Conservation (phyloP, 2,888 invertebrate genomes). For the Linyphia triangularis region DNA sequence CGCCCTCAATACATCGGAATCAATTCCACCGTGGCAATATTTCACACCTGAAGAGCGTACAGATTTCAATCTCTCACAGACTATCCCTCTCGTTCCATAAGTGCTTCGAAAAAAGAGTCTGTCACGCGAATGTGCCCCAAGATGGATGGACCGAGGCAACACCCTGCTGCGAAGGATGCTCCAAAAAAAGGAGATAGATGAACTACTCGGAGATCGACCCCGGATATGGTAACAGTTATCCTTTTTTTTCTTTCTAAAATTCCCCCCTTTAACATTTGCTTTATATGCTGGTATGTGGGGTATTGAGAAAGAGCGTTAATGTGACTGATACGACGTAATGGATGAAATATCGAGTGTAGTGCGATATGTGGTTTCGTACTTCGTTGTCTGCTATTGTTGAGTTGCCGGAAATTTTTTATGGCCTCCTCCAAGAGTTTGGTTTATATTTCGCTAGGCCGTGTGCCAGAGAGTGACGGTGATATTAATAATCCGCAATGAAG, state of each 20-base stretch:
- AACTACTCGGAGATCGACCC: conserved; percentile 67
- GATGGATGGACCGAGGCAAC: neutral
- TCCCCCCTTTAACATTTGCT: neutral
- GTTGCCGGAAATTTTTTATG: too few relatives aligned
- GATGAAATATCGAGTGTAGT: neutral
- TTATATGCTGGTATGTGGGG: too few relatives aligned
- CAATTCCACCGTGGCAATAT: neutral
- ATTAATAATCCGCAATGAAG: too few relatives aligned
- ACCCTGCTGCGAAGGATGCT: conserved; percentile 66
- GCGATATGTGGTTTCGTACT: neutral
- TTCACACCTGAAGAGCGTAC: conserved; percentile 18
- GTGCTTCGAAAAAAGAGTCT: conserved; percentile 46
- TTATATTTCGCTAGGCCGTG: too few relatives aligned
- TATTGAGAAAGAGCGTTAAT: neutral
- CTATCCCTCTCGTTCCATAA: conserved; percentile 41
- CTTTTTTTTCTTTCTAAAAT: neutral
- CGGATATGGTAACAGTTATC: conserved; percentile 61
- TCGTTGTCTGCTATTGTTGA: neutral
- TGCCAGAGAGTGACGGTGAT: too few relatives aligned
- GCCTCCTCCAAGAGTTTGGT: too few relatives aligned
- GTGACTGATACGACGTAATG: neutral
- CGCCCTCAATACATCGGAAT: neutral
- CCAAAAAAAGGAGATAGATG: conserved; percentile 67
- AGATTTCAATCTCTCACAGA: conserved; percentile 4
- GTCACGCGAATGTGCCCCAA: conserved; percentile 37